These are phyloP conservation scores for Idaea straminata DNA, from an alignment of 2,888 invertebrate species.

Conservation along the genomic window DNA sequence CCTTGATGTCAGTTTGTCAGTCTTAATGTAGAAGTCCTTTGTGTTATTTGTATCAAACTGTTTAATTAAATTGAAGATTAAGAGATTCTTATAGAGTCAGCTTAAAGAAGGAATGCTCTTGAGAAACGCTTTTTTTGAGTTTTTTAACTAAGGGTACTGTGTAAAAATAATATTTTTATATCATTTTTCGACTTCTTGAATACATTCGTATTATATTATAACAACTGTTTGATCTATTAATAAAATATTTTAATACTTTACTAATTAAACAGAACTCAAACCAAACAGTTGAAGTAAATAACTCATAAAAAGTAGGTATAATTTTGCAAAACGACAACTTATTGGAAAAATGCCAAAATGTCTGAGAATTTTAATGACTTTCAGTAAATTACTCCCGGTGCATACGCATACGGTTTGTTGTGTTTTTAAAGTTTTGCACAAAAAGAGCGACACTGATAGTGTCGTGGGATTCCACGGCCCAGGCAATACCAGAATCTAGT, in stretches of 20 bases:
- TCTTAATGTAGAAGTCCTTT: not conserved
- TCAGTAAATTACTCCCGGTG: slow-evolving; percentile 13
- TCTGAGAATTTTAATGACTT: slow-evolving; percentile 51
- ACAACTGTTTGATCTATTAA: not conserved
- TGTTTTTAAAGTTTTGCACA: not conserved
- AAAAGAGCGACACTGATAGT: not conserved
- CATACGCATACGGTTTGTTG: not conserved
- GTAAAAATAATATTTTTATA: no score
- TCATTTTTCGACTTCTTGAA: not conserved
- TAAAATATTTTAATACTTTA: not conserved
- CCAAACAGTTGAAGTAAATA: not conserved
- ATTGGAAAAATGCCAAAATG: slow-evolving; percentile 49
- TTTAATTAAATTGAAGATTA: not conserved
- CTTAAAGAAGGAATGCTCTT: no score
- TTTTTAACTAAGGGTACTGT: not conserved
- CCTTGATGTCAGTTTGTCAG: not conserved
- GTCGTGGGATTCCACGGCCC: no score
- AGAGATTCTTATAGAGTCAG: not conserved
- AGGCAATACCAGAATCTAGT: no score
- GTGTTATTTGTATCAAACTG: not conserved
- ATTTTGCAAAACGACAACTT: slow-evolving; percentile 29
- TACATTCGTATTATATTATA: no score
- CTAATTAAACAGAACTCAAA: not conserved
- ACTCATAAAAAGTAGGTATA: slow-evolving; percentile 9
- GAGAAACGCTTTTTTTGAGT: no score